These are phyloP conservation scores for Gavialis gangeticus DNA, from an alignment of 2,113 vertebrate species.

Conservation along the genomic window DNA sequence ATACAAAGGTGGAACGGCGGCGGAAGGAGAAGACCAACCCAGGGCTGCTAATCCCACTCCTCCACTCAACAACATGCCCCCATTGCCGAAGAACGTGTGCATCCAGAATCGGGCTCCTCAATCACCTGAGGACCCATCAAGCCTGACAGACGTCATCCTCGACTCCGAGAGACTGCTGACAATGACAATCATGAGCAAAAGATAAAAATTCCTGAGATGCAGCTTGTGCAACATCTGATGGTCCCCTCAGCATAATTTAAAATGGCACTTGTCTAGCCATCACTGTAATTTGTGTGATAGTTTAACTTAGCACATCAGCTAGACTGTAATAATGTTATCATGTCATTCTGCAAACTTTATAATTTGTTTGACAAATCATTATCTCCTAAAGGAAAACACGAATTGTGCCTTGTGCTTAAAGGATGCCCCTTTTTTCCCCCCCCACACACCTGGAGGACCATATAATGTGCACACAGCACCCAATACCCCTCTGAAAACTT, in stretches of 20 bases:
- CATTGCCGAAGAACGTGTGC: no score
- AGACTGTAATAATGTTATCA: background rate
- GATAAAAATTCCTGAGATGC: background rate
- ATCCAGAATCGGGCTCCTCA: no score
- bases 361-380: background rate
- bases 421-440: background rate
- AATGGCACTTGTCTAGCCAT: background rate
- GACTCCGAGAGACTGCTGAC: no score
- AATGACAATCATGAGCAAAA: no score
- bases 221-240: background rate
- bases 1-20: no score
- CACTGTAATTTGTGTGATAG: background rate
- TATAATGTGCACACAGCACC: fast-evolving
- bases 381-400: background rate
- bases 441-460: background rate
- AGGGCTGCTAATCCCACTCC: no score
- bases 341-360: background rate
- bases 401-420: background rate
- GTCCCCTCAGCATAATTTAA: background rate
- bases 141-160: no score
- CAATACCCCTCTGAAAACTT: background rate
- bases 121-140: no score
- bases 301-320: background rate
- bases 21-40: no score
- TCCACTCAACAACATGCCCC: no score